Evolutionary conservation across 2,888 invertebrate species (phyloP).

Genomic region (Aspidiotus rigidus): DNA sequence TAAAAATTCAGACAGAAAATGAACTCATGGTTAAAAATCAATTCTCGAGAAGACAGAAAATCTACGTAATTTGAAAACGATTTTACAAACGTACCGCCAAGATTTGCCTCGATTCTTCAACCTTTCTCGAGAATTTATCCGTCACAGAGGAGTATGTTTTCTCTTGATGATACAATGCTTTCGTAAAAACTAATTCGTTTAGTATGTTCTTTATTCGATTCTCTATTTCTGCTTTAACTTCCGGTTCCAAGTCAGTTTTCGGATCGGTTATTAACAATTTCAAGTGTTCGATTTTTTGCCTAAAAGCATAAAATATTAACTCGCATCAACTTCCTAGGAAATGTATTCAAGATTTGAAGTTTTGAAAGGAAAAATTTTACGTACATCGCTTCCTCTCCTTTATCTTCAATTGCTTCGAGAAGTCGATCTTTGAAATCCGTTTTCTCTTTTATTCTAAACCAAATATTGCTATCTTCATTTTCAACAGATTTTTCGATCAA

Average conservation of each 20-base stretch:
- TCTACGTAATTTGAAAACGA: not conserved
- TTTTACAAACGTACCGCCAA: slow-evolving; percentile 19
- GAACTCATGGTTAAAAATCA: not conserved
- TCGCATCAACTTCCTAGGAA: too few relatives aligned
- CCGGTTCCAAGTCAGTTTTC: slow-evolving; percentile 21
- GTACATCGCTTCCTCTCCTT: slow-evolving; percentile 19
- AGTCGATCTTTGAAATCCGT: slow-evolving; percentile 17
- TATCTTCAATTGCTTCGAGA: slow-evolving; percentile 14
- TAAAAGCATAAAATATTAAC: not conserved
- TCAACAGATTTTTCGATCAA: slow-evolving; percentile 26
- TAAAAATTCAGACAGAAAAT: not conserved
- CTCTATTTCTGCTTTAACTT: slow-evolving; percentile 12
- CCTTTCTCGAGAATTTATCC: slow-evolving; percentile 24
- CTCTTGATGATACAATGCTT: slow-evolving; percentile 23
- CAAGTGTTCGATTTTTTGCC: slow-evolving; percentile 27
- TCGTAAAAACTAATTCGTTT: slow-evolving; percentile 26
- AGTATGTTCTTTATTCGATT: slow-evolving; percentile 16
- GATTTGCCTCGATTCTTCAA: slow-evolving; percentile 14
- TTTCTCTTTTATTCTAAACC: slow-evolving; percentile 27
- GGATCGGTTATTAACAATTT: slow-evolving; percentile 14
- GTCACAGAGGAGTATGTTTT: slow-evolving; percentile 20
- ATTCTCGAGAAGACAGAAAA: not conserved
- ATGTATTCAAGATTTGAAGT: too few relatives aligned
- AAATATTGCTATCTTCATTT: slow-evolving; percentile 21
- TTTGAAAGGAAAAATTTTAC: not conserved